Percentiles rank a stretch among this genome's conserved stretches.
These are phyloP conservation scores for Paraplagusia blochii DNA, from an alignment of 2,113 vertebrate species.

Conservation along the genomic window DNA sequence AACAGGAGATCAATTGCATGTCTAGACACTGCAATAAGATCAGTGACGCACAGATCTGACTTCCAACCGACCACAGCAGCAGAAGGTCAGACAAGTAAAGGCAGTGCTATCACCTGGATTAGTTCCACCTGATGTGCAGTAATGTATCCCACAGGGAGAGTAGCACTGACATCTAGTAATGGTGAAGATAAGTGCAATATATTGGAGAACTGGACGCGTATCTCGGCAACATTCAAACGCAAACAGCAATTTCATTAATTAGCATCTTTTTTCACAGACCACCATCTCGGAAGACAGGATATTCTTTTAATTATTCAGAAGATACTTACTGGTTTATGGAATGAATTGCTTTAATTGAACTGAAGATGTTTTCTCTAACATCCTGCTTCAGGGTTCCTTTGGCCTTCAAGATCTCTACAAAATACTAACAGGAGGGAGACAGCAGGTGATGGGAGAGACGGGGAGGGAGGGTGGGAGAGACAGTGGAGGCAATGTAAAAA, in stretches of 20 bases:
- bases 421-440: slow-evolving; percentile 79
- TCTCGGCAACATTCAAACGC: slow-evolving; percentile 68
- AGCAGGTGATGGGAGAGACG: slow-evolving; percentile 2
- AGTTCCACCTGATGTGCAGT: slow-evolving; percentile 23
- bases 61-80: not conserved
- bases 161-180: slow-evolving; percentile 43
- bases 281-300: slow-evolving; percentile 52
- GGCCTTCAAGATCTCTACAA: slow-evolving; percentile 87
- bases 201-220: slow-evolving; percentile 61
- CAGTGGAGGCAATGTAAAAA: not conserved
- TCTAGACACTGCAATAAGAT: slow-evolving; percentile 3
- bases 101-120: slow-evolving; percentile 23
- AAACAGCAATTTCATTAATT: slow-evolving; percentile 66
- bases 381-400: slow-evolving; percentile 85
- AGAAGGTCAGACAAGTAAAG: slow-evolving; percentile 4
- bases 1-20: slow-evolving; percentile 14
- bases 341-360: slow-evolving; percentile 85
- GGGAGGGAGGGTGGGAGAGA: not conserved
- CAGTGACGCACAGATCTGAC: not conserved
- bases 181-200: slow-evolving; percentile 48
- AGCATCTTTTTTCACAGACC: slow-evolving; percentile 9
- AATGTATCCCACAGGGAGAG: slow-evolving; percentile 16
- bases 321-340: slow-evolving; percentile 89
- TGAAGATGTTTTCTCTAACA: slow-evolving; percentile 84
- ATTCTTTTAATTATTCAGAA: slow-evolving; percentile 80